Evolutionary conservation across 2,113 vertebrate genomes (phyloP).

Genomic region (Myotis davidii): DNA sequence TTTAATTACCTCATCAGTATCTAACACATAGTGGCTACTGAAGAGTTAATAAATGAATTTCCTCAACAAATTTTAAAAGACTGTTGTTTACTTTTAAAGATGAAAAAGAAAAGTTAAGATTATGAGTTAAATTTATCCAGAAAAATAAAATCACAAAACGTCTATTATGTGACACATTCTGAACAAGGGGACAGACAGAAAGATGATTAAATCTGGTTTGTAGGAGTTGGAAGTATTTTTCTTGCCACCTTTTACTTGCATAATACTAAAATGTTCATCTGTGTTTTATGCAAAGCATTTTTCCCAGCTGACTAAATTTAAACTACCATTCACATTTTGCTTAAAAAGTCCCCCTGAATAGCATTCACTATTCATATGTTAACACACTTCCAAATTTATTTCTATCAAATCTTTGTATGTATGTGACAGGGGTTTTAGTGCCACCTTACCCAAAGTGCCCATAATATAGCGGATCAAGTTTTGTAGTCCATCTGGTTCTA

Average conservation of each 20-base stretch:
- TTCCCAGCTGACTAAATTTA: conserved; percentile 51
- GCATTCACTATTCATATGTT: conserved; percentile 23
- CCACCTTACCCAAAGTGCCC: conserved; percentile 4
- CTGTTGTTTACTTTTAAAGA: conserved; percentile 4
- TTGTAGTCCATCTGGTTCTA: neutral
- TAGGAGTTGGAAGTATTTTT: neutral
- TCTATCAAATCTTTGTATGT: neutral
- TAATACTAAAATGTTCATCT: neutral
- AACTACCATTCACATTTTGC: conserved; percentile 21
- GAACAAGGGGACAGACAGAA: neutral
- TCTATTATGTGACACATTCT: neutral
- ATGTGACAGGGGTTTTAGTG: neutral
- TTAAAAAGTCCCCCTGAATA: conserved; percentile 11
- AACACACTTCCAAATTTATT: conserved; percentile 18
- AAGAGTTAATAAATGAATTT: conserved; percentile 47
- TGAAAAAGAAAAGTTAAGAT: conserved; percentile 11
- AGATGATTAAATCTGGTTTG: neutral
- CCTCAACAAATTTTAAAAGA: neutral
- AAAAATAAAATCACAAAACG: neutral
- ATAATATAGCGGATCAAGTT: neutral
- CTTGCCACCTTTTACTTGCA: neutral
- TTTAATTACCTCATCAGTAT: neutral
- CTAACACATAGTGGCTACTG: neutral
- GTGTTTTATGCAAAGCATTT: conserved; percentile 16
- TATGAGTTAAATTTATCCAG: conserved; percentile 33